Evolutionary conservation across 1,140 invertebrate species (phyloP).

Genomic region (Drosophila baimaii): DNA sequence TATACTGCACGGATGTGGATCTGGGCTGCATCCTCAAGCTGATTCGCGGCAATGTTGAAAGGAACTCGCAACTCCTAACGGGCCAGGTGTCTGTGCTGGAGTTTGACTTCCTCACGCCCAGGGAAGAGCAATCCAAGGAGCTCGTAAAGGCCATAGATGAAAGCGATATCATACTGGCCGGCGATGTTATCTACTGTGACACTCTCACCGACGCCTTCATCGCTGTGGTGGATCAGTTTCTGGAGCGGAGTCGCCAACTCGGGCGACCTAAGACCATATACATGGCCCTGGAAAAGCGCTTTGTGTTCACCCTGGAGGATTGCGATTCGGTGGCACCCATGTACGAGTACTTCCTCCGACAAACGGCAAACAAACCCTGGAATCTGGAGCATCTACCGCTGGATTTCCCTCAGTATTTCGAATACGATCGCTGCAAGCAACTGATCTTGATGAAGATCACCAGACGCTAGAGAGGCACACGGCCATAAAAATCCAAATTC

Average conservation of each 20-base stretch:
- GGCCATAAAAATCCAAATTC: not conserved
- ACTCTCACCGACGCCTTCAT: conserved; percentile 93
- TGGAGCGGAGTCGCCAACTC: conserved; percentile 86
- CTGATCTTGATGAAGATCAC: conserved; percentile 90
- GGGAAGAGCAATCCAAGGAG: conserved; percentile 84
- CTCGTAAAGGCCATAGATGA: conserved; percentile 85
- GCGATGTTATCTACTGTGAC: conserved; percentile 95
- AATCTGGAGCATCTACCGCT: conserved; percentile 87
- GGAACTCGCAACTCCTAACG: conserved; percentile 86
- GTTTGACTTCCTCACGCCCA: conserved; percentile 88
- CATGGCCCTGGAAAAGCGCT: conserved; percentile 93
- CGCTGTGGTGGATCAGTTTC: conserved; percentile 88
- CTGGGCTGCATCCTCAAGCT: conserved; percentile 89
- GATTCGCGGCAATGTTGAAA: conserved; percentile 88
- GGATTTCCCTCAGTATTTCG: conserved; percentile 93
- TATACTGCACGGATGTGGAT: conserved; percentile 93
- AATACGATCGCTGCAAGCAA: conserved; percentile 91
- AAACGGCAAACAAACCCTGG: conserved; percentile 85
- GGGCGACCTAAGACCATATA: conserved; percentile 86
- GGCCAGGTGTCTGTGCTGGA: conserved; percentile 86
- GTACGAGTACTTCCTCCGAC: conserved; percentile 91
- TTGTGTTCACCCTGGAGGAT: conserved; percentile 92
- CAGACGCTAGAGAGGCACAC: conserved; percentile 5
- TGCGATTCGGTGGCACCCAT: conserved; percentile 92
- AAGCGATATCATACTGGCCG: conserved; percentile 89